These are phyloP conservation scores for Trissolcus brochymenae DNA, from an alignment of 2,888 invertebrate species.

Conservation along the genomic window DNA sequence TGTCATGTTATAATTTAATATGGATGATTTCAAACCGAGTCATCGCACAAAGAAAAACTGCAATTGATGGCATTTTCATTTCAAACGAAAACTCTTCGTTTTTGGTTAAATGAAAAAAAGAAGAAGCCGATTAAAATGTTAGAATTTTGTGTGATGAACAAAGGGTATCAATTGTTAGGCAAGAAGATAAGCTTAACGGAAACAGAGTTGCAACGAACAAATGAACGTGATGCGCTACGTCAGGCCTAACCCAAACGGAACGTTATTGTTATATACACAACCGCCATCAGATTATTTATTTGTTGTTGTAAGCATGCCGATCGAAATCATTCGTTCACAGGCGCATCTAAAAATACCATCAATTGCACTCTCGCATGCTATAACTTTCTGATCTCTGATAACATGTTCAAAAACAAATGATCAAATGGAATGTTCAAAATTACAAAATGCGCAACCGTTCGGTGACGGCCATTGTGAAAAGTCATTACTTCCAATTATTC, in stretches of 20 bases:
- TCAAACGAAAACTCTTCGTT: too few species aligned
- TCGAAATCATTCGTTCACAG: constrained; percentile 7
- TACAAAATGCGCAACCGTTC: constrained; percentile 48
- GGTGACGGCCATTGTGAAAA: constrained; percentile 40
- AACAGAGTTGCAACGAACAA: too few species aligned
- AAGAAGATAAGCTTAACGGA: constrained; percentile 20
- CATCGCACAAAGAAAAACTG: constrained; percentile 12
- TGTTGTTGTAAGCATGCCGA: neutral
- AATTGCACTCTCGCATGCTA: constrained; percentile 43
- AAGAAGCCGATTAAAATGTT: too few species aligned
- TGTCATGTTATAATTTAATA: constrained; percentile 48
- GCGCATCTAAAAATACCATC: constrained; percentile 32
- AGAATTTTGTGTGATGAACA: too few species aligned
- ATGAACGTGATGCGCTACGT: too few species aligned
- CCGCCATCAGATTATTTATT: too few species aligned
- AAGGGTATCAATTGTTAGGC: constrained; percentile 26
- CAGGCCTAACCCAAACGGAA: too few species aligned
- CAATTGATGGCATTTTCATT: constrained; percentile 8
- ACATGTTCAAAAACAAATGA: constrained; percentile 53
- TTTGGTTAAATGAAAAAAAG: too few species aligned
- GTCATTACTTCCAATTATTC: constrained; percentile 44
- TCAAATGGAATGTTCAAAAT: constrained; percentile 54
- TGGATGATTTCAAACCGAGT: constrained; percentile 41
- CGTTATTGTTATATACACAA: too few species aligned
- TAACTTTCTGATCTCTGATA: constrained; percentile 27